Percentiles rank a stretch among this genome's conserved stretches.
Conservation (phyloP, 2,113 vertebrate genomes). For the Sula dactylatra region DNA sequence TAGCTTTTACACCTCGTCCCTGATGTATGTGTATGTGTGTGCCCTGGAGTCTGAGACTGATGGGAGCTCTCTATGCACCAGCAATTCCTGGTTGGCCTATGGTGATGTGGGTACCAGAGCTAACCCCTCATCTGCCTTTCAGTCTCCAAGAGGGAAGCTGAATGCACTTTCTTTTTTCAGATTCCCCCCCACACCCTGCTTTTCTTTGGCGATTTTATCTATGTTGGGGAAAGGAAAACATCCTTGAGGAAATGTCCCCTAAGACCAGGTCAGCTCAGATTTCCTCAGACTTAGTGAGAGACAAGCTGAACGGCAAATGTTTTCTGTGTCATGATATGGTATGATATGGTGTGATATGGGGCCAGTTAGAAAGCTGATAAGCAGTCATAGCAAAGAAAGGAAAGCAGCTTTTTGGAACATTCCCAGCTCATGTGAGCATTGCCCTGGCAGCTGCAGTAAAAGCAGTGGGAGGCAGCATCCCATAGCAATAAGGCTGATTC, state of each 20-base stretch:
- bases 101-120: not conserved
- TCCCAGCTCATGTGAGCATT: not conserved
- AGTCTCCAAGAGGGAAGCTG: not conserved
- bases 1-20: not conserved
- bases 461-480: constrained; percentile 36
- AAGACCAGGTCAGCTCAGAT: not conserved
- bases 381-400: not conserved
- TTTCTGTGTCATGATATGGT: not conserved
- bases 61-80: not conserved
- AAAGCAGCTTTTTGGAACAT: constrained; percentile 39
- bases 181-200: not conserved
- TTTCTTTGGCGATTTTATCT: not conserved
- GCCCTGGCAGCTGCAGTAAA: constrained; percentile 34
- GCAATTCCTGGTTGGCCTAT: not conserved
- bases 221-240: not conserved
- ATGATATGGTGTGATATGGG: not conserved
- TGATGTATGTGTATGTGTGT: not conserved
- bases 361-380: constrained; percentile 17
- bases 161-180: not conserved
- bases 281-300: not conserved
- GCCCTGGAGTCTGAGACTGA: not conserved
- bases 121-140: not conserved
- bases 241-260: not conserved
- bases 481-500: constrained; percentile 34
- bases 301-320: not conserved